These are phyloP conservation scores for Adineta ricciae DNA, from an alignment of 2,888 invertebrate species.

Conservation along the genomic window DNA sequence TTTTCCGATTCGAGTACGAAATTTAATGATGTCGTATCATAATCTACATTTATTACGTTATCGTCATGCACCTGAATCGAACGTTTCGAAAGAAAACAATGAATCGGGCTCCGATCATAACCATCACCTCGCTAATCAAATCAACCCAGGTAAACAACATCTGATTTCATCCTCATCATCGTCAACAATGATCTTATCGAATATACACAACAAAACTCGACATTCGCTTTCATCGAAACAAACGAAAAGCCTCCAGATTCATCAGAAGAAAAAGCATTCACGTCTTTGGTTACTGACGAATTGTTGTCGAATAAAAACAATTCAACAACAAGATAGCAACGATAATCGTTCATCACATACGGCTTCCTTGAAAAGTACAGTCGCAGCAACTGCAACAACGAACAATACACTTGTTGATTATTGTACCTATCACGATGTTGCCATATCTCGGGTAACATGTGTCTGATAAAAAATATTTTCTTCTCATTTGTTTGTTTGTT, in stretches of 20 bases:
- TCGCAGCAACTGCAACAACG: not conserved
- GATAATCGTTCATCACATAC: not conserved
- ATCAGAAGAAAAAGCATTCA: not conserved
- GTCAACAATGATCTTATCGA: not conserved
- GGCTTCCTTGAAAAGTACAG: too few species aligned
- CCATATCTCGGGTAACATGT: not conserved
- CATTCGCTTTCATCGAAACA: not conserved
- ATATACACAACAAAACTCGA: not conserved
- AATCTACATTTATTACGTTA: constrained; percentile 11
- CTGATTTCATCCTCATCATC: not conserved
- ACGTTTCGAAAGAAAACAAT: not conserved
- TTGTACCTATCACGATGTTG: constrained; percentile 19
- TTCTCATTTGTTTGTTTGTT: too few species aligned
- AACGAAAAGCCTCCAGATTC: not conserved
- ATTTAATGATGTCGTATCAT: not conserved
- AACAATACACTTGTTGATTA: constrained; percentile 8
- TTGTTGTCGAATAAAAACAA: not conserved
- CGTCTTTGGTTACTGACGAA: not conserved
- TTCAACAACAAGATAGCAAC: not conserved
- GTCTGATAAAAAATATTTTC: not conserved
- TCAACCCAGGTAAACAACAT: not conserved
- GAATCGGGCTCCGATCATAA: not conserved
- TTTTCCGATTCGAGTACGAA: not conserved
- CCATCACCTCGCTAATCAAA: not conserved
- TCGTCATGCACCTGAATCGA: not conserved